phyloP scores from a whole-genome alignment of 2,888 invertebrate genomes.

The Idaea dimidiata region DNA sequence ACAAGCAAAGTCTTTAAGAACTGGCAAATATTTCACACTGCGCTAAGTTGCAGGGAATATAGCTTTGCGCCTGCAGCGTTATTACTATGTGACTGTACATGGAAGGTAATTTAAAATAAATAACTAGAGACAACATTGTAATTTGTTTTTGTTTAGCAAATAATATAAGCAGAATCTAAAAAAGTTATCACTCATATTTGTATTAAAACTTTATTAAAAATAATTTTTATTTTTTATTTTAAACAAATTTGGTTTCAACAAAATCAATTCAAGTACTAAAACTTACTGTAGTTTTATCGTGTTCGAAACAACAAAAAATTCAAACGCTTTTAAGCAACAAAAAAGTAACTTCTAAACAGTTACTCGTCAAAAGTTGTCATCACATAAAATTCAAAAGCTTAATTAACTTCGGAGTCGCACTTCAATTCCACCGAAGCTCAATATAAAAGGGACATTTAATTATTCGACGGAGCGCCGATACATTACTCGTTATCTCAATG shows the following conservation, averaged over 20 bases:
- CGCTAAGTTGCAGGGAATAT: slow-evolving; percentile 9
- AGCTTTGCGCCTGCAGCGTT: slow-evolving; percentile 10
- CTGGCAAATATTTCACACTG: slow-evolving; percentile 13
- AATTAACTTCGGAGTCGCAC: slow-evolving; percentile 57
- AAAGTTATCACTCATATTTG: not conserved
- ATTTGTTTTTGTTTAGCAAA: slow-evolving; percentile 13
- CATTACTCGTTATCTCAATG: slow-evolving; percentile 71
- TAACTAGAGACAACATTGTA: slow-evolving; percentile 15
- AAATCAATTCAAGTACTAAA: not conserved
- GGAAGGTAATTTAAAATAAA: slow-evolving; percentile 16
- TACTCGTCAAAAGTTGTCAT: slow-evolving; percentile 12
- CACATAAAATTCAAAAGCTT: slow-evolving; percentile 45
- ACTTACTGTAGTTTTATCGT: not conserved
- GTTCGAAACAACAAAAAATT: not conserved
- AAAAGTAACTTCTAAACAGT: slow-evolving; percentile 2
- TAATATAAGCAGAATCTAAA: not conserved
- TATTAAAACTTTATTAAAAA: not conserved
- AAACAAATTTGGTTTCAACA: not conserved
- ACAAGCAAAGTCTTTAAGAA: not conserved
- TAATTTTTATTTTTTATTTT: not conserved
- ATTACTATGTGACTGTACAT: slow-evolving; percentile 14
- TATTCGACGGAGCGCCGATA: slow-evolving; percentile 67
- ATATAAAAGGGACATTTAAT: slow-evolving; percentile 71
- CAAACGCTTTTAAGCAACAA: not conserved
- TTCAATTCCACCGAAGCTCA: slow-evolving; percentile 44